Evolutionary conservation across 2,888 invertebrate species (phyloP), one percentile per base, ranked within the genome.

Genomic region (Caenorhabditis panamensis): DNA sequence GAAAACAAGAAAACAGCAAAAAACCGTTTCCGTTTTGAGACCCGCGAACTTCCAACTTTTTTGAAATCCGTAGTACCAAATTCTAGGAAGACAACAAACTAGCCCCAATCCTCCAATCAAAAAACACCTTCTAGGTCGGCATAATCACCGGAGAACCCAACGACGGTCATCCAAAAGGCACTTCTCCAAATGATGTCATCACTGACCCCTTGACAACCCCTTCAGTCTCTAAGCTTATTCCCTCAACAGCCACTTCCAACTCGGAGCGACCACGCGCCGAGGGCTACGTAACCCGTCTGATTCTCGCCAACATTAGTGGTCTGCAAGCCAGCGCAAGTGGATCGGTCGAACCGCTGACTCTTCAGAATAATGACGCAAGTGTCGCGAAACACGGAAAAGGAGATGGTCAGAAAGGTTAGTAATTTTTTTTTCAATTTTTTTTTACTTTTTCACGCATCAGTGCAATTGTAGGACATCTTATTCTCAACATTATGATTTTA

Each of bases 61-160:
- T n/a, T n/a, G n/a, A n/a, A n/a, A n/a, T n/a, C n/a, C n/a, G n/a
- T n/a, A n/a, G n/a, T n/a, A n/a, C n/a, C n/a, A n/a, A n/a, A n/a
- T n/a, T n/a, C n/a, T n/a, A n/a, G n/a, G n/a, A n/a, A n/a, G n/a
- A n/a, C n/a, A n/a, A n/a, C n/a, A n/a, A n/a, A n/a, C n/a, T n/a
- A n/a, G n/a, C n/a, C n/a, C n/a, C n/a, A n/a, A n/a, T n/a, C n/a
- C n/a, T n/a, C n/a, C n/a, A n/a, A n/a, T n/a, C n/a, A n/a, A n/a
- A n/a, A n/a, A n/a, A n/a, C n/a, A n/a, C n/a, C n/a, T n/a, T 62
- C 26, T 47, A 77, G 78, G 69, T 82, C 41, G 78, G 78, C 59
- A 82, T 82, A 22, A 73, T 82, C 28, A 82, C 82, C 37, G 82
- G 82, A n/a, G 81, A 83, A 41, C 85, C 85, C 31, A 79, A 85